A percentile compares a stretch with the other conserved stretches of the same genome.
Conservation (phyloP, 2,797 vertebrate species). For the Enteromius trimaculatus region DNA sequence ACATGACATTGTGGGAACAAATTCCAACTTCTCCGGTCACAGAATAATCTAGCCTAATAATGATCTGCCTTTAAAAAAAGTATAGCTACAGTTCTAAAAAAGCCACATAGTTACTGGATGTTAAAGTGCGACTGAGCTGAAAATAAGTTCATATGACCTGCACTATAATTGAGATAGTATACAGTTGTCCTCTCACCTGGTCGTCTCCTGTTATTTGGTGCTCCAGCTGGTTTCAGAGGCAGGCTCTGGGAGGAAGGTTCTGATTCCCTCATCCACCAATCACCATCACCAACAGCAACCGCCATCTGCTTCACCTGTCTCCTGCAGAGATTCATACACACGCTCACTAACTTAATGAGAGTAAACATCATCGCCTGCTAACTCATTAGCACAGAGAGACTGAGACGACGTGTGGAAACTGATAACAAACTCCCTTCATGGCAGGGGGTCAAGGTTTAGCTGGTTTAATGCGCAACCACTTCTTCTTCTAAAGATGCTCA, state of each 20-base stretch:
- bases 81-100: not conserved
- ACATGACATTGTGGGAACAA: not conserved
- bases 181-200: conserved; percentile 43
- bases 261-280: conserved; percentile 38
- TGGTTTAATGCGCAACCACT: conserved; percentile 9
- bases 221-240: conserved; percentile 41
- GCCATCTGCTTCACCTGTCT: conserved; percentile 52
- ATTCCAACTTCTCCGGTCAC: not conserved
- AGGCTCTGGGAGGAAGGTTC: conserved; percentile 19
- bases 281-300: conserved; percentile 42
- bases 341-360: conserved; percentile 44
- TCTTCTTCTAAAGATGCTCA: not conserved
- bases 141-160: conserved; percentile 33
- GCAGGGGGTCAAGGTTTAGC: conserved; percentile 8
- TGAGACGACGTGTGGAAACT: conserved; percentile 12
- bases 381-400: conserved; percentile 33
- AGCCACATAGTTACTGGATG: not conserved
- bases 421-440: conserved; percentile 25
- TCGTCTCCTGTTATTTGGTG: conserved; percentile 43
- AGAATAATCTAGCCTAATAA: not conserved
- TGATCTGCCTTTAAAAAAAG: not conserved
- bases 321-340: conserved; percentile 41
- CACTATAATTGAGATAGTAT: conserved; percentile 26
- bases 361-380: conserved; percentile 28
- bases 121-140: not conserved